Evolutionary conservation across 53 echinoderm and acorn worm species (phyloP).

Genomic region (Zoroaster sp.): DNA sequence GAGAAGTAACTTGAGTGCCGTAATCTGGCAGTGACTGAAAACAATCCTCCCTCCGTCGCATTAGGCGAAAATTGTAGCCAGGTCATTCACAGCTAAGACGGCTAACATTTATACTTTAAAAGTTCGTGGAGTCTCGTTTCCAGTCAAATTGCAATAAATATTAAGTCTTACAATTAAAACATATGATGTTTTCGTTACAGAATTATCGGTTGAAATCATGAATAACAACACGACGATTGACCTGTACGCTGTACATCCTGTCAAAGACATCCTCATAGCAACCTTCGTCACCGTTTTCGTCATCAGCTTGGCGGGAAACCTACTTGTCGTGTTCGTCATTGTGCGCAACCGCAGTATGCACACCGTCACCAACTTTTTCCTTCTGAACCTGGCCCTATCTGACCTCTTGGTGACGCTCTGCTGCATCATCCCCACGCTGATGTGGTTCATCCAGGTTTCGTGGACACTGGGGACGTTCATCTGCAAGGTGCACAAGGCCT

Average conservation of each 20-base stretch:
- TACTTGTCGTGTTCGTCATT: conserved; percentile 85
- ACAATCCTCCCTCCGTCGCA: too few relatives aligned
- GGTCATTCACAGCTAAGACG: too few relatives aligned
- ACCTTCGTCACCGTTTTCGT: conserved; percentile 70
- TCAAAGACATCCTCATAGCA: conserved; percentile 75
- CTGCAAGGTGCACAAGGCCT: conserved; percentile 63
- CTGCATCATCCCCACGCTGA: conserved; percentile 82
- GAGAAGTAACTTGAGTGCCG: too few relatives aligned
- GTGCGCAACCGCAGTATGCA: conserved; percentile 89
- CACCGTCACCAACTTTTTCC: conserved; percentile 94
- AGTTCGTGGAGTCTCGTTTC: too few relatives aligned
- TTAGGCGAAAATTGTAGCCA: too few relatives aligned
- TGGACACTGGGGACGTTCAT: conserved; percentile 79
- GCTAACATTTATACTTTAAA: too few relatives aligned
- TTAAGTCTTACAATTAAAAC: too few relatives aligned
- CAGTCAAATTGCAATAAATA: too few relatives aligned
- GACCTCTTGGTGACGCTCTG: conserved; percentile 84
- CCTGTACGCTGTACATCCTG: conserved; percentile 60
- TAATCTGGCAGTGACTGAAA: too few relatives aligned
- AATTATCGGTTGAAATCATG: background rate
- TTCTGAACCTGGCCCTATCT: conserved; percentile 82
- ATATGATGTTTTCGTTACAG: background rate
- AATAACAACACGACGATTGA: conserved; percentile 30
- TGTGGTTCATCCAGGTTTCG: conserved; percentile 63
- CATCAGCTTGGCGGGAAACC: conserved; percentile 79